Conservation (phyloP, 2,113 vertebrate genomes). For the Corythaeola cristata region DNA sequence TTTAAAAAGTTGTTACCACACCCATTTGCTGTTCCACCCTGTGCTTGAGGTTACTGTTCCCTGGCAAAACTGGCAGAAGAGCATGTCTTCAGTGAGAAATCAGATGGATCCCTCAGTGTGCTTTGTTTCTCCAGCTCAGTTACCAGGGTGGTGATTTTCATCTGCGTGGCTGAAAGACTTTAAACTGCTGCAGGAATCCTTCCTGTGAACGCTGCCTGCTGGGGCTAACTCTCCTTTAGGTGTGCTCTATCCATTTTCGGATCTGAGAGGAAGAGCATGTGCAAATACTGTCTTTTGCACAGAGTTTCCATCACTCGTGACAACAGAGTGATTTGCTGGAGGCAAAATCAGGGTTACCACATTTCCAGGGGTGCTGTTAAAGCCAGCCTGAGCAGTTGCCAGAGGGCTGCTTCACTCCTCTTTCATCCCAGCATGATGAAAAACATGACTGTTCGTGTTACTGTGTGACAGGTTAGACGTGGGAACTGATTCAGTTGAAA, state of each 20-base stretch:
- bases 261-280: background rate
- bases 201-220: background rate
- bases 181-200: background rate
- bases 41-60: constrained; percentile 15
- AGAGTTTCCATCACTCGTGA: background rate
- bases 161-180: background rate
- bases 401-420: background rate
- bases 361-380: background rate
- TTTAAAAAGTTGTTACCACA: background rate
- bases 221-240: background rate
- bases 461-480: background rate
- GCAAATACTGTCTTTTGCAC: background rate
- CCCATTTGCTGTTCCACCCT: background rate
- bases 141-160: fast-evolving
- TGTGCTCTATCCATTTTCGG: background rate
- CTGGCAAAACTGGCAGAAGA: background rate
- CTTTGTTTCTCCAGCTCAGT: background rate
- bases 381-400: background rate
- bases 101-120: fast-evolving
- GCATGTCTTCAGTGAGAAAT: background rate
- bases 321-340: background rate
- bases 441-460: fast-evolving
- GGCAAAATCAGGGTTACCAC: fast-evolving
- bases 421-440: background rate
- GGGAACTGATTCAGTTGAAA: background rate